phyloP scores from a whole-genome alignment of 2,113 vertebrate species.

The Eleginops maclovinus region DNA sequence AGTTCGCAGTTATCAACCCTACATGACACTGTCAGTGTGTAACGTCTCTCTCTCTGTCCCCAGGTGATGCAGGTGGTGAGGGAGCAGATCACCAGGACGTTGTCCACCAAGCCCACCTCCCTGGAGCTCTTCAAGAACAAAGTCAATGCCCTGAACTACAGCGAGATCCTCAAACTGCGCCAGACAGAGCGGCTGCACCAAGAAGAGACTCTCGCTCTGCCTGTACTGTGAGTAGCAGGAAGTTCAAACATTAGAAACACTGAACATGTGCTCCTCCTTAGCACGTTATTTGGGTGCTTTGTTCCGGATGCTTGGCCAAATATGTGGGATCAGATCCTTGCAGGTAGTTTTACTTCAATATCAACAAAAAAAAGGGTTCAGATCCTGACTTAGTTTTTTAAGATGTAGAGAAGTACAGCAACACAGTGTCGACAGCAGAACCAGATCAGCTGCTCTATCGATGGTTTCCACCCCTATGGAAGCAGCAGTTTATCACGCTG shows the following conservation, averaged over 20 bases:
- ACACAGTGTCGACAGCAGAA: neutral
- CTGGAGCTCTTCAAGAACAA: conserved; percentile 96
- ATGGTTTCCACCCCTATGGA: conserved; percentile 34
- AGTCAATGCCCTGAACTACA: conserved; percentile 92
- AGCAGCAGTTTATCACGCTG: neutral
- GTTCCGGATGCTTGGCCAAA: neutral
- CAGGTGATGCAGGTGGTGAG: conserved; percentile 98
- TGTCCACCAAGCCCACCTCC: conserved; percentile 92
- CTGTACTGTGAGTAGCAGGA: conserved; percentile 89
- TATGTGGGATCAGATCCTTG: too few relatives aligned
- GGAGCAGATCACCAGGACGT: conserved; percentile 95
- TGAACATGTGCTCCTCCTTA: neutral
- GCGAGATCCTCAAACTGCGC: conserved; percentile 94
- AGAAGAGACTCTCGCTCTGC: conserved; percentile 93
- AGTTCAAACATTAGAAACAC: neutral
- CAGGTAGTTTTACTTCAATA: too few relatives aligned
- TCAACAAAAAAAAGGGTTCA: neutral
- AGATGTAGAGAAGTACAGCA: neutral
- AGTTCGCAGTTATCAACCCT: neutral
- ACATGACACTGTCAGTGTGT: neutral
- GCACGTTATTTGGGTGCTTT: neutral
- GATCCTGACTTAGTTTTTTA: too few relatives aligned
- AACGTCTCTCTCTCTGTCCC: neutral
- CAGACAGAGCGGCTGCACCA: conserved; percentile 96
- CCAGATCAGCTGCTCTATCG: neutral